Base-by-base conservation (phyloP, 1,140 invertebrate species). In the Drosophila kepulauana region DNA sequence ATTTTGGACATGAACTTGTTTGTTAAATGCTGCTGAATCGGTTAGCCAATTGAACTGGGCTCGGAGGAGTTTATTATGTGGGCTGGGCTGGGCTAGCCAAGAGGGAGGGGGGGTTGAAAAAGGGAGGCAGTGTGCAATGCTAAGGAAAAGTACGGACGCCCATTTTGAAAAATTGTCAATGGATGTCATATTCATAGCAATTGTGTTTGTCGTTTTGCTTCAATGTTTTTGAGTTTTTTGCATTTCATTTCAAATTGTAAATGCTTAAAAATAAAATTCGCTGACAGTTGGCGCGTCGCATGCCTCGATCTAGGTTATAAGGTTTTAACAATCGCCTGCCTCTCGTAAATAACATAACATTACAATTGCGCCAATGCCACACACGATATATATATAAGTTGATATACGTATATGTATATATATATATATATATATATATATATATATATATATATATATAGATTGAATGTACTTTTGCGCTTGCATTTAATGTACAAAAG, bases 231-330 rank as follows among this genome's bases (percentile, higher is more conserved):
- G 10, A 56, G 33, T 56, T 70, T 56, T 56, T 70, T 75, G 69
- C 70, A 72, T 63, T 75, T 72, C n/a, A 46, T n/a, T 61, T 72
- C 20, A 59, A 41, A 54, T 46, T 54, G 59, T 86, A 86, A 85
- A 85, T 85, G 78, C 82, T 81, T 86, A 85, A 56, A 56, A 75
- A 86, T 75, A 85, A 86, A 86, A 85, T 85, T 81, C 75, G 78
- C 74, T 86, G 81, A 69, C 78, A 86, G 68, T 82, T 68, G 63
- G 79, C 70, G 79, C 71, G 67, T 71, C 68, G 76, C 58, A 56
- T 80, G 84, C 84, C 84, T 88, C 84, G 65, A 67, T 81, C 13
- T 16, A 48, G 59, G 66, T 61, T 86, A 25, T 62, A 75, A 79
- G 82, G 75, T 68, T 67, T 25, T 30, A 52, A 52, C 61, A 81